A percentile compares a stretch with the other conserved stretches of the same genome.
These are phyloP conservation scores for Sciurus niger DNA, from an alignment of 2,113 vertebrate species.

Conservation along the genomic window DNA sequence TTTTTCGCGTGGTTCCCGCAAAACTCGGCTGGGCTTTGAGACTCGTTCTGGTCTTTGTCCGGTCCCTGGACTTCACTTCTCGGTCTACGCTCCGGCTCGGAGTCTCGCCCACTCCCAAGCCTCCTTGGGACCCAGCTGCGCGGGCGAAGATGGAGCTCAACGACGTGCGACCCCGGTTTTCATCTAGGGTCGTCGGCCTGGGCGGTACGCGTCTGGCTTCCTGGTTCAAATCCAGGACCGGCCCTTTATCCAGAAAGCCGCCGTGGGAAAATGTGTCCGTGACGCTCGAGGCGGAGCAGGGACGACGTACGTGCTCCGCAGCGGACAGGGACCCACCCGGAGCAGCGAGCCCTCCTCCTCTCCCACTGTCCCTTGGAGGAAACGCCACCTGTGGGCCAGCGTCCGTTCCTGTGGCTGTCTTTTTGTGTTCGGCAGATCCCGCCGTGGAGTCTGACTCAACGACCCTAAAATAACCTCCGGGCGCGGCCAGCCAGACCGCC, in stretches of 20 bases:
- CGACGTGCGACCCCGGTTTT: accelerated
- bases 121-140: not conserved
- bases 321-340: too few relatives aligned
- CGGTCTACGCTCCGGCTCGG: accelerated
- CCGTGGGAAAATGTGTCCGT: too few relatives aligned
- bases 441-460: too few relatives aligned
- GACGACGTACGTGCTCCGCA: too few relatives aligned
- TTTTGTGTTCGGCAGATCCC: too few relatives aligned
- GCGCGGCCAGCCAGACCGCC: too few relatives aligned
- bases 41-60: accelerated
- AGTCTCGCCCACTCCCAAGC: not conserved
- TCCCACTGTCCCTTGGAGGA: too few relatives aligned
- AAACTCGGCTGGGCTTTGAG: accelerated
- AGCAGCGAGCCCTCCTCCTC: too few relatives aligned
- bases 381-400: too few relatives aligned
- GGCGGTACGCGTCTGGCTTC: constrained; percentile 82
- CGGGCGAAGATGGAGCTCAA: not conserved
- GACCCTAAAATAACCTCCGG: not conserved
- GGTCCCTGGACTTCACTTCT: accelerated
- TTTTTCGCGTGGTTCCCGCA: accelerated
- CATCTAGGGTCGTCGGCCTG: too few relatives aligned
- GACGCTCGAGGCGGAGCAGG: too few relatives aligned
- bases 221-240: constrained; percentile 82
- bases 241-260: not conserved
- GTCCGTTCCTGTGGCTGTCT: too few relatives aligned